A percentile compares a stretch with the other conserved stretches of the same genome.
Conservation (phyloP, 2,797 vertebrate species). For the Anisognathus igniventris region DNA sequence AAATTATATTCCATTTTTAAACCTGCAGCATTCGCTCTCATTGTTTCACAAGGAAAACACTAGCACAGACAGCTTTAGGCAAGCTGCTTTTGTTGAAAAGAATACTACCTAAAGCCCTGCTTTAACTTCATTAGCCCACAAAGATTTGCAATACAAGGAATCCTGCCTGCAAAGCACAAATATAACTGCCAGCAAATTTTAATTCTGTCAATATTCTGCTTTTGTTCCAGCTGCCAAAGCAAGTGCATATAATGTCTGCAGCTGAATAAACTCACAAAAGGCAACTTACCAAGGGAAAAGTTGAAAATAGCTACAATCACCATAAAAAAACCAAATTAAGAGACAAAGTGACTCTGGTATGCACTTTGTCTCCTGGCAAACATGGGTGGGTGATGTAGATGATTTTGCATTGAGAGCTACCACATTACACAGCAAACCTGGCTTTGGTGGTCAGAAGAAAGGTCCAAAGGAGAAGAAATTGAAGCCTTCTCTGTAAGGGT, state of each 20-base stretch:
- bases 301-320: neutral
- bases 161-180: slow-evolving; percentile 5
- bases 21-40: neutral
- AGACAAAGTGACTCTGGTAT: neutral
- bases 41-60: neutral
- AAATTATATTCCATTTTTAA: slow-evolving; percentile 29
- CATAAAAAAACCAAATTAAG: neutral
- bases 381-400: neutral
- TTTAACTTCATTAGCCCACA: neutral
- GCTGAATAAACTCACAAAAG: neutral
- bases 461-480: neutral
- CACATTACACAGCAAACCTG: neutral
- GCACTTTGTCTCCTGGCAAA: neutral
- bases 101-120: neutral
- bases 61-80: neutral
- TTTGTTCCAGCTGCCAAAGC: neutral
- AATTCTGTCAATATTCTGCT: neutral
- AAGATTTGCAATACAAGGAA: neutral
- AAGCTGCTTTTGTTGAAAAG: neutral
- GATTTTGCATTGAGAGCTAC: neutral
- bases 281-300: neutral
- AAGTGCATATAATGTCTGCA: neutral
- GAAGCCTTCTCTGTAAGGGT: neutral
- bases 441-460: neutral
- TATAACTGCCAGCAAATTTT: neutral